Evolutionary conservation across 2,113 vertebrate genomes (phyloP).

Genomic region (Theristicus caerulescens): DNA sequence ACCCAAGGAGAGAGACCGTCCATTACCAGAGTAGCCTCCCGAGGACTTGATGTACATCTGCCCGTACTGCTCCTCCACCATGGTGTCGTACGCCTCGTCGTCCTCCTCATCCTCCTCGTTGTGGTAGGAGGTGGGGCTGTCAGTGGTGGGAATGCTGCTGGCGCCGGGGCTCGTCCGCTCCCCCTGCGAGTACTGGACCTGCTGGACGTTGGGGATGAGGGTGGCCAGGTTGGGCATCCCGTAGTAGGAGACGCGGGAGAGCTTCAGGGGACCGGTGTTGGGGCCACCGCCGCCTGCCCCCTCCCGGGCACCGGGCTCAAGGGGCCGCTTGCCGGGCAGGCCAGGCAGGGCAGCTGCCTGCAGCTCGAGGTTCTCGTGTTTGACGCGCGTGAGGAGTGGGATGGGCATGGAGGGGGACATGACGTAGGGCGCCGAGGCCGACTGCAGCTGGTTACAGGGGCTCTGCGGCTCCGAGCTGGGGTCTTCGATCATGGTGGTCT

Average conservation of each 20-base stretch:
- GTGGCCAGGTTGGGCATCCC: conserved; percentile 78
- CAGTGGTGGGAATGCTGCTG: conserved; percentile 94
- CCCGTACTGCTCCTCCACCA: conserved; percentile 89
- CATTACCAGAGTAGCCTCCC: conserved; percentile 86
- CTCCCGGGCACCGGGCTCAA: conserved; percentile 66
- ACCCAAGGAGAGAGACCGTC: background rate
- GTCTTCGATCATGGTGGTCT: conserved; percentile 92
- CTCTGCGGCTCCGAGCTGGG: conserved; percentile 94
- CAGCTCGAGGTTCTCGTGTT: conserved; percentile 86
- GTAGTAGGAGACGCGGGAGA: conserved; percentile 84
- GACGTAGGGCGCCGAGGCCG: conserved; percentile 77
- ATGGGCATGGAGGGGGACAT: conserved; percentile 85
- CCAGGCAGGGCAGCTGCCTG: conserved; percentile 65
- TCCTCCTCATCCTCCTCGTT: conserved; percentile 97
- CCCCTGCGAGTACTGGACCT: conserved; percentile 76
- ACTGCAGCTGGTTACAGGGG: conserved; percentile 83
- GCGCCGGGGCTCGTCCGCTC: conserved; percentile 89
- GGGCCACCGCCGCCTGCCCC: conserved; percentile 51
- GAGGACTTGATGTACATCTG: conserved; percentile 89
- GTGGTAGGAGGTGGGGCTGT: conserved; percentile 98
- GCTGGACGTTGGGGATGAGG: conserved; percentile 76
- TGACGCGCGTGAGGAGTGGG: conserved; percentile 85
- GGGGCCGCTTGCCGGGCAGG: conserved; percentile 68
- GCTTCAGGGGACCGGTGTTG: conserved; percentile 66
- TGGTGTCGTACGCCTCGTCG: conserved; percentile 91